phyloP scores from a whole-genome alignment of 30 jellyfish, hydroid and myxozoan species.

The Mastigias papua region DNA sequence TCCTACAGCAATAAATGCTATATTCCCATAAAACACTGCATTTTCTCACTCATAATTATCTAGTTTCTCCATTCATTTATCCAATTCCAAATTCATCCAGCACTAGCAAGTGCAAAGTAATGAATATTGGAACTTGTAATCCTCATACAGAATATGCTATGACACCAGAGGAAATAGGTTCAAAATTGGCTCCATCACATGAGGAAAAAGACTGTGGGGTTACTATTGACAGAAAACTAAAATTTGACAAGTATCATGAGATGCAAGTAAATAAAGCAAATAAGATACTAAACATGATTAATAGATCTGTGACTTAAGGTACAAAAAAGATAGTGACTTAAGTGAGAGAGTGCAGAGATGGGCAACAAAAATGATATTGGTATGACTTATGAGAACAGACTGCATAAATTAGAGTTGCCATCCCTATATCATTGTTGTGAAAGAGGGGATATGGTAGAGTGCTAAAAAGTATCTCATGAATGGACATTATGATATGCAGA shows the following conservation, averaged over 20 bases:
- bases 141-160: no score
- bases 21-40: no score
- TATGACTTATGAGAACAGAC: conserved; percentile 31
- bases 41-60: no score
- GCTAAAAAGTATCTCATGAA: conserved; percentile 29
- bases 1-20: no score
- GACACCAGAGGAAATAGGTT: no score
- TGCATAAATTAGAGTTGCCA: conserved; percentile 24
- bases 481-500: no score
- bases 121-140: no score
- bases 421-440: conserved; percentile 26
- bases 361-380: conserved; percentile 61
- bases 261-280: background rate
- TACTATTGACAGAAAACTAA: background rate
- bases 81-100: no score
- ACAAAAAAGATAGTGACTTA: background rate
- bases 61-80: no score
- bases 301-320: background rate
- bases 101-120: no score
- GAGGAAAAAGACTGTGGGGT: background rate
- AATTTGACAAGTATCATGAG: background rate
- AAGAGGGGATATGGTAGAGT: conserved; percentile 59
- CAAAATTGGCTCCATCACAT: no score
- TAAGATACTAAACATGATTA: background rate
- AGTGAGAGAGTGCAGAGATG: conserved; percentile 69